Conservation (phyloP, 2,888 invertebrate genomes). For the Apamea monoglypha region DNA sequence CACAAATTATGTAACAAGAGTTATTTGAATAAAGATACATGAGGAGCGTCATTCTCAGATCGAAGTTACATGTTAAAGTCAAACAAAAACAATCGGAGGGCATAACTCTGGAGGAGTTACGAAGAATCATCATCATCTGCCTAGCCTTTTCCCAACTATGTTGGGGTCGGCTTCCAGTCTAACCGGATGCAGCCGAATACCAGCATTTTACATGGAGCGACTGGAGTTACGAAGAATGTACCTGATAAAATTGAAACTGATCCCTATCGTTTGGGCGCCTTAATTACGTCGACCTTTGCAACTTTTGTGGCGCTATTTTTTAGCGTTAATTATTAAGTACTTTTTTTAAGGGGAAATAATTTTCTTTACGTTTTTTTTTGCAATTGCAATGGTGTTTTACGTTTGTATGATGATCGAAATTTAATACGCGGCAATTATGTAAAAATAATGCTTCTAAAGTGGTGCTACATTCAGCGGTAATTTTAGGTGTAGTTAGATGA, state of each 20-base stretch:
- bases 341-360: not conserved
- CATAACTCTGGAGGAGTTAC: not conserved
- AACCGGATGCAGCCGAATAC: too few relatives aligned
- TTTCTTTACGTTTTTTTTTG: not conserved
- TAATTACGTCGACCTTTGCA: not conserved
- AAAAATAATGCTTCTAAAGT: constrained; percentile 11
- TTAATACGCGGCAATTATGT: not conserved
- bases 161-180: too few relatives aligned
- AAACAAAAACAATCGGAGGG: not conserved
- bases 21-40: not conserved
- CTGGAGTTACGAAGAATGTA: too few relatives aligned
- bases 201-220: too few relatives aligned
- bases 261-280: not conserved
- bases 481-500: not conserved
- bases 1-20: not conserved
- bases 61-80: not conserved
- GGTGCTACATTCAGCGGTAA: constrained; percentile 11
- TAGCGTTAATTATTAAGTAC: not conserved
- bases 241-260: not conserved
- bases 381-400: not conserved
- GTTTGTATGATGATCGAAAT: not conserved
- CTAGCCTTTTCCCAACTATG: too few relatives aligned
- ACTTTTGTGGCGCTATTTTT: not conserved
- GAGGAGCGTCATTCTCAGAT: not conserved
- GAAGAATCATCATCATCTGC: too few relatives aligned